Conservation (phyloP, 2,113 vertebrate species). For the Phocoena sinus region DNA sequence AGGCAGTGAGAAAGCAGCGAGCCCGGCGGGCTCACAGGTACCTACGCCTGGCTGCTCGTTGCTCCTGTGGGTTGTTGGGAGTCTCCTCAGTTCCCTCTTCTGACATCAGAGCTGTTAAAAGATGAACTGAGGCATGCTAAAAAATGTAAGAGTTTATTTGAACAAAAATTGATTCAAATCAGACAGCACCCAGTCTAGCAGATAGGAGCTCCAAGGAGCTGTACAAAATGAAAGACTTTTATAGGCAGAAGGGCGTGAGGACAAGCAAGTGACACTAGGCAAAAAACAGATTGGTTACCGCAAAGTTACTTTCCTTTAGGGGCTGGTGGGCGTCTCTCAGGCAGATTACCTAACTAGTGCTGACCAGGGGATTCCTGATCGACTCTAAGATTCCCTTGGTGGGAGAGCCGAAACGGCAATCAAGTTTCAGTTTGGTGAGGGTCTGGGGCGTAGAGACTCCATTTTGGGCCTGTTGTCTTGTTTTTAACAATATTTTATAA, state of each 20-base stretch:
- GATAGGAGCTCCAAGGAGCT: background rate
- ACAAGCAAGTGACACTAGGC: background rate
- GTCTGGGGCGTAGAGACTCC: background rate
- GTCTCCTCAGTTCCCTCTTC: background rate
- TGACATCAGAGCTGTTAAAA: background rate
- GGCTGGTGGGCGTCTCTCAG: background rate
- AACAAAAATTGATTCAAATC: background rate
- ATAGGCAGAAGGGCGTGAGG: background rate
- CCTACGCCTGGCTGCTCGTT: background rate
- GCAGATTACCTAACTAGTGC: background rate
- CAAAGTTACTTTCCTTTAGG: background rate
- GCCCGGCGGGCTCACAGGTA: background rate
- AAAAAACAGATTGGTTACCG: background rate
- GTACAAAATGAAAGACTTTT: background rate
- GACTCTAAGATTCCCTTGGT: background rate
- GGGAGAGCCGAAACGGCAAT: background rate
- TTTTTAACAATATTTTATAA: background rate
- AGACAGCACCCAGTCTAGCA: background rate
- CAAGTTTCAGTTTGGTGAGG: background rate
- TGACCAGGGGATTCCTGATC: background rate
- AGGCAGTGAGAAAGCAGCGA: background rate
- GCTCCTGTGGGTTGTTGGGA: background rate
- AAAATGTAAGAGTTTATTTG: background rate
- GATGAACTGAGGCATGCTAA: background rate
- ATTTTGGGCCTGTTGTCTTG: background rate